phyloP scores from a whole-genome alignment of 2,888 invertebrate species.

The Cerastis rubricosa region DNA sequence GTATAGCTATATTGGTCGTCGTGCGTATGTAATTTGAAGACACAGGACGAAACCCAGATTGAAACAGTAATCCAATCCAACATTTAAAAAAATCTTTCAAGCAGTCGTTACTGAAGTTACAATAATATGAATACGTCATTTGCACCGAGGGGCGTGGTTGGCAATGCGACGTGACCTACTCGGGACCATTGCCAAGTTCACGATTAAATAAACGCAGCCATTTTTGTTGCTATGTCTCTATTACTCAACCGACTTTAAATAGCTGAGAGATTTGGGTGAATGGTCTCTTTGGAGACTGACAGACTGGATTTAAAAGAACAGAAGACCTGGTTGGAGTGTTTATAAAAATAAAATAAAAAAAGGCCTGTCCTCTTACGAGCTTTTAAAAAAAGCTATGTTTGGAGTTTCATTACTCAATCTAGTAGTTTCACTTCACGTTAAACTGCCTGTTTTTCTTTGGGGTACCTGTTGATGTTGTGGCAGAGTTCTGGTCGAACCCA shows the following conservation, averaged over 20 bases:
- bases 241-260: conserved; percentile 33
- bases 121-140: conserved; percentile 25
- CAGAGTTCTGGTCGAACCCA: neutral
- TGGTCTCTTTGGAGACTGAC: too few species aligned
- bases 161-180: conserved; percentile 51
- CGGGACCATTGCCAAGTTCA: conserved; percentile 68
- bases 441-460: neutral
- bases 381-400: too few species aligned
- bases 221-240: conserved; percentile 31
- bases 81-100: neutral
- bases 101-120: neutral
- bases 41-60: neutral
- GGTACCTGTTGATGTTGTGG: neutral
- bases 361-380: too few species aligned
- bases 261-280: neutral
- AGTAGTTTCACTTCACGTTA: neutral
- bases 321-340: neutral
- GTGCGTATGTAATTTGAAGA: too few species aligned
- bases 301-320: neutral
- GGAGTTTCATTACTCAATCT: neutral
- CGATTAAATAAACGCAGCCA: conserved; percentile 46
- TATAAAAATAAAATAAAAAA: neutral
- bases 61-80: neutral
- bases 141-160: conserved; percentile 20
- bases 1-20: too few species aligned